Evolutionary conservation across 2,888 invertebrate genomes (phyloP).

Genomic region (Caenorhabditis sulstoni): DNA sequence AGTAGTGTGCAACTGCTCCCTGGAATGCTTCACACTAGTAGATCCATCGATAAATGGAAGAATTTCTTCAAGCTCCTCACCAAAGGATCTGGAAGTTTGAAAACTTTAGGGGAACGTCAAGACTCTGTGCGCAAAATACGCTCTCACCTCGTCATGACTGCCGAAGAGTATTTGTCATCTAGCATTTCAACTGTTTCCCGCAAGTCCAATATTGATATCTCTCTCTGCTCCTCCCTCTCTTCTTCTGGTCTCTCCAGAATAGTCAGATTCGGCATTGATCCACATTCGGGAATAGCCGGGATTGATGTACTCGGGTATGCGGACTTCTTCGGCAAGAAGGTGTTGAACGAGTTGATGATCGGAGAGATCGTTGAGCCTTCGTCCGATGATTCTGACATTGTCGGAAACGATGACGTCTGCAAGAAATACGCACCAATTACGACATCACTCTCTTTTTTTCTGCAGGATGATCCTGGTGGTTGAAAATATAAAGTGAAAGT

Average conservation of each 20-base stretch:
- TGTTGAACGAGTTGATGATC: constrained; percentile 59
- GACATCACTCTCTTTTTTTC: constrained; percentile 2
- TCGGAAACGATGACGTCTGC: constrained; percentile 79
- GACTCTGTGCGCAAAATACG: constrained; percentile 23
- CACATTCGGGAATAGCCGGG: constrained; percentile 60
- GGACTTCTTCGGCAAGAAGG: constrained; percentile 48
- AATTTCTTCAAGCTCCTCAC: constrained; percentile 75
- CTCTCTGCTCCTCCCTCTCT: constrained; percentile 30
- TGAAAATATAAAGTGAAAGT: constrained; percentile 18
- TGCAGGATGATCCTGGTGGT: constrained; percentile 30
- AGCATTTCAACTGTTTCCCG: constrained; percentile 52
- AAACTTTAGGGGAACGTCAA: constrained; percentile 36
- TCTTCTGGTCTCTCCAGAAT: constrained; percentile 48
- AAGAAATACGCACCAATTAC: constrained; percentile 28
- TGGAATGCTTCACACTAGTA: constrained; percentile 60
- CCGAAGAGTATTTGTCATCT: constrained; percentile 56
- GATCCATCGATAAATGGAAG: constrained; percentile 78
- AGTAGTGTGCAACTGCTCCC: constrained; percentile 59
- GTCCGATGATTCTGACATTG: constrained; percentile 71
- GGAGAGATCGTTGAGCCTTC: constrained; percentile 68
- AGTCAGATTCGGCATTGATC: constrained; percentile 63
- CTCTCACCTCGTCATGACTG: constrained; percentile 51
- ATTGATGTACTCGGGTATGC: constrained; percentile 52
- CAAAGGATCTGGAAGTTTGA: constrained; percentile 73
- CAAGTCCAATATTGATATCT: constrained; percentile 56